These are phyloP conservation scores for Oryzias sinensis DNA, from an alignment of 2,797 vertebrate genomes.

Conservation along the genomic window DNA sequence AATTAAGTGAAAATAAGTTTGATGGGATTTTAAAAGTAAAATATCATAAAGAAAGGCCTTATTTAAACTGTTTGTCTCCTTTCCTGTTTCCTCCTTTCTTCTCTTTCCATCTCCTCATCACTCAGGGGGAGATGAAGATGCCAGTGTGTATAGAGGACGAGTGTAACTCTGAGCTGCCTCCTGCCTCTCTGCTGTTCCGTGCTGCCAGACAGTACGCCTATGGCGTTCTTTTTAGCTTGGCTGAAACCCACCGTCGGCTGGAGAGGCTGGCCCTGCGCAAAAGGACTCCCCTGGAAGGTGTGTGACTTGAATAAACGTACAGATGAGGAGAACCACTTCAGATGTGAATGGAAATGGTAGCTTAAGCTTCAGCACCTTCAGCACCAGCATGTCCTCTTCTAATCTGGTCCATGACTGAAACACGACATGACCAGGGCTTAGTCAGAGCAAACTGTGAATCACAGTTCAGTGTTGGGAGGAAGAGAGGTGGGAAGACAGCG, in stretches of 20 bases:
- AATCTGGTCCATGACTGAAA: too few relatives aligned
- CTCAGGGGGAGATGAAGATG: constrained; percentile 91
- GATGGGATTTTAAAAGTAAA: too few relatives aligned
- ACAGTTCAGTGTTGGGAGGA: too few relatives aligned
- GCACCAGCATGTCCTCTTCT: too few relatives aligned
- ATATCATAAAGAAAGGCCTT: too few relatives aligned
- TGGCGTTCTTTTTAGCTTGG: constrained; percentile 90
- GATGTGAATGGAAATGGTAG: too few relatives aligned
- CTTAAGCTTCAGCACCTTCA: too few relatives aligned
- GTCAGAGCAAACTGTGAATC: too few relatives aligned
- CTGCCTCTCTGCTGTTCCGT: constrained; percentile 87
- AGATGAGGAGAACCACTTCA: too few relatives aligned
- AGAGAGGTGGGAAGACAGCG: too few relatives aligned
- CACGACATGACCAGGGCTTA: too few relatives aligned
- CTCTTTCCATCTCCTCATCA: neutral
- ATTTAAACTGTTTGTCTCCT: neutral
- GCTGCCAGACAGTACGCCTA: constrained; percentile 88
- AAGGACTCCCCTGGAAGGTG: constrained; percentile 84
- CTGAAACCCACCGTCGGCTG: constrained; percentile 87
- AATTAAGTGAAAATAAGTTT: too few relatives aligned
- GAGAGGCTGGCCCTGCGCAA: constrained; percentile 86
- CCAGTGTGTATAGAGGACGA: constrained; percentile 93
- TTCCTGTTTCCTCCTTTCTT: neutral
- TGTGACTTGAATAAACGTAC: neutral
- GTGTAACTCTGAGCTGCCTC: constrained; percentile 88